A percentile compares a stretch with the other conserved stretches of the same genome.
phyloP scores from a whole-genome alignment of 2,113 vertebrate species.

The Megalops atlanticus region DNA sequence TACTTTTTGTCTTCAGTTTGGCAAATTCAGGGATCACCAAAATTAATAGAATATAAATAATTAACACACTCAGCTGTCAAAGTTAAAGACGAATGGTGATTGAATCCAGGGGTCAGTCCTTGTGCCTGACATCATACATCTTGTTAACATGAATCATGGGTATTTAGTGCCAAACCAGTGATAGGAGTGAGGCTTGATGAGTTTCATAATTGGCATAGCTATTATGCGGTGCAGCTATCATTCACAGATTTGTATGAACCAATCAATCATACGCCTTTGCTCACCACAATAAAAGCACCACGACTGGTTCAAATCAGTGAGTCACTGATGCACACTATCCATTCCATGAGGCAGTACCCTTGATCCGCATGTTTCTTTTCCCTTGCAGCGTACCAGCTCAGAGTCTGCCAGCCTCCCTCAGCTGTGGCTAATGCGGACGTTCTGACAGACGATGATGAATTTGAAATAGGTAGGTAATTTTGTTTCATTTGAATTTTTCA shows the following conservation, averaged over 20 bases:
- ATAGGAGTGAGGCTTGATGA: background rate
- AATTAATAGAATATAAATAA: too few relatives aligned
- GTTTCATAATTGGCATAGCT: background rate
- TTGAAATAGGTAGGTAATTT: slow-evolving; percentile 88
- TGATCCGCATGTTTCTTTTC: slow-evolving; percentile 25
- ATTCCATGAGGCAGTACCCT: background rate
- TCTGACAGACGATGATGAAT: slow-evolving; percentile 91
- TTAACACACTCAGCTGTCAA: too few relatives aligned
- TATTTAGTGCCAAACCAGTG: background rate
- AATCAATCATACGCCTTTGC: background rate
- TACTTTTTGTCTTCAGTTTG: too few relatives aligned
- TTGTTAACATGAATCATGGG: background rate
- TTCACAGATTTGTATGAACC: background rate
- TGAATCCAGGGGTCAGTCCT: too few relatives aligned
- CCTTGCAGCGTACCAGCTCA: slow-evolving; percentile 87
- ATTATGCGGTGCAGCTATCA: background rate
- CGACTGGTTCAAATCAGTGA: background rate
- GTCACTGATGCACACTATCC: background rate
- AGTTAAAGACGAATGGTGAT: too few relatives aligned
- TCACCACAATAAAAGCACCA: background rate
- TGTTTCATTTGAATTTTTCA: background rate
- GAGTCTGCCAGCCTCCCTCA: slow-evolving; percentile 89
- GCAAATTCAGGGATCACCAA: too few relatives aligned
- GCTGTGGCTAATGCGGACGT: slow-evolving; percentile 88
- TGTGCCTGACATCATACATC: too few relatives aligned